phyloP scores from a whole-genome alignment of 2,888 invertebrate species.

The Nomada lathburiana region DNA sequence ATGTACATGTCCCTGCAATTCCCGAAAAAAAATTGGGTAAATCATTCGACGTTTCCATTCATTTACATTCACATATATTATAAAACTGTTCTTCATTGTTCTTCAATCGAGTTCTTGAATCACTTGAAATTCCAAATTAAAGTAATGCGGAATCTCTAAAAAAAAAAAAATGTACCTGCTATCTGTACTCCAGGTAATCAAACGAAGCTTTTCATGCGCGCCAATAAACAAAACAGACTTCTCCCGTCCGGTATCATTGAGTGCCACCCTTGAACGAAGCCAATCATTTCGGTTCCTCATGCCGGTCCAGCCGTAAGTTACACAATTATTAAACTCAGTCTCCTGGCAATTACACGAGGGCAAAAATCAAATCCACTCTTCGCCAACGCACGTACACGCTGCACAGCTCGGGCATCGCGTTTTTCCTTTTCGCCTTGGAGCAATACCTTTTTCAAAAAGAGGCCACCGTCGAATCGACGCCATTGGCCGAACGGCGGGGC shows the following conservation, averaged over 20 bases:
- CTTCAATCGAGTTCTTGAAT: too few relatives aligned
- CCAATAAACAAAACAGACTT: background rate
- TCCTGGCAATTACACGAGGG: constrained; percentile 2
- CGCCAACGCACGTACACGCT: background rate
- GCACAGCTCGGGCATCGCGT: background rate
- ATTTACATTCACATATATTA: too few relatives aligned
- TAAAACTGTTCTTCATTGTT: too few relatives aligned
- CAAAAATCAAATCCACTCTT: background rate
- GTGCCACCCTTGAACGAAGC: too few relatives aligned
- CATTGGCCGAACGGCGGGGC: constrained; percentile 74
- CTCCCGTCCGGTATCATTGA: background rate
- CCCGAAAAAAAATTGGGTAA: too few relatives aligned
- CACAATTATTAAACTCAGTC: too few relatives aligned
- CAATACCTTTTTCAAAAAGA: constrained; percentile 17
- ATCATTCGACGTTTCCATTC: too few relatives aligned
- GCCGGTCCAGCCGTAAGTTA: too few relatives aligned
- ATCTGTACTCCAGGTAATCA: background rate
- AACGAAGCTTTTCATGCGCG: background rate
- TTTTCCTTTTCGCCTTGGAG: background rate
- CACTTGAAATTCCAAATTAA: too few relatives aligned
- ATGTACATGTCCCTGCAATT: too few relatives aligned
- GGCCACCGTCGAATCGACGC: constrained; percentile 70
- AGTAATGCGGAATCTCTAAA: too few relatives aligned
- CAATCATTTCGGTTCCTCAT: too few relatives aligned
- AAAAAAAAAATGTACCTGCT: background rate